A percentile compares a stretch with the other conserved stretches of the same genome.
Conservation (phyloP, 2,888 invertebrate species). For the Taenaris catops region DNA sequence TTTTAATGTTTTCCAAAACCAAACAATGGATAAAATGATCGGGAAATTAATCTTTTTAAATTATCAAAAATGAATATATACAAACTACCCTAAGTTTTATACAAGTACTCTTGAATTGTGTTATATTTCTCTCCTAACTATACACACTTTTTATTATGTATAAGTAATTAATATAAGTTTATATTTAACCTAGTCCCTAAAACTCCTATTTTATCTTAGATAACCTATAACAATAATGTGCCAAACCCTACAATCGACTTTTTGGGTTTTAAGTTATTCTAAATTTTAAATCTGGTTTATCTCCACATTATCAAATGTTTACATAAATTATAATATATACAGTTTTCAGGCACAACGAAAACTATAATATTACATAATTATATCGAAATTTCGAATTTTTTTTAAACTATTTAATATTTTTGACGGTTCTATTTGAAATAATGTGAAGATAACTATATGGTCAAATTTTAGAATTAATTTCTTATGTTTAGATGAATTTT, state of each 20-base stretch:
- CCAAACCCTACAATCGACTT: constrained; percentile 14
- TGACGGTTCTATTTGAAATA: constrained; percentile 40
- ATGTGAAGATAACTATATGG: constrained; percentile 11
- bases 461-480: not conserved
- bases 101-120: too few species aligned
- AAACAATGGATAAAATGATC: too few species aligned
- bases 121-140: too few species aligned
- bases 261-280: not conserved
- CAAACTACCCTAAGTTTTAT: too few species aligned
- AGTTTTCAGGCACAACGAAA: constrained; percentile 27
- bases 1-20: too few species aligned
- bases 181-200: constrained; percentile 21
- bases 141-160: constrained; percentile 21
- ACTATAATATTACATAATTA: constrained; percentile 13
- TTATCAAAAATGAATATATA: too few species aligned
- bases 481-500: too few species aligned
- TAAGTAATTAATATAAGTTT: constrained; percentile 13
- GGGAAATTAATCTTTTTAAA: too few species aligned
- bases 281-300: constrained; percentile 7
- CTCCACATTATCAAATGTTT: constrained; percentile 14
- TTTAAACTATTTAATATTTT: constrained; percentile 51
- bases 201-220: constrained; percentile 15
- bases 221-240: constrained; percentile 17
- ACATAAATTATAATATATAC: constrained; percentile 6
- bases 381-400: constrained; percentile 21